Percentiles rank a stretch among this genome's conserved stretches.
Conservation (phyloP, 2,797 vertebrate species). For the Acanthurus leucopareius region DNA sequence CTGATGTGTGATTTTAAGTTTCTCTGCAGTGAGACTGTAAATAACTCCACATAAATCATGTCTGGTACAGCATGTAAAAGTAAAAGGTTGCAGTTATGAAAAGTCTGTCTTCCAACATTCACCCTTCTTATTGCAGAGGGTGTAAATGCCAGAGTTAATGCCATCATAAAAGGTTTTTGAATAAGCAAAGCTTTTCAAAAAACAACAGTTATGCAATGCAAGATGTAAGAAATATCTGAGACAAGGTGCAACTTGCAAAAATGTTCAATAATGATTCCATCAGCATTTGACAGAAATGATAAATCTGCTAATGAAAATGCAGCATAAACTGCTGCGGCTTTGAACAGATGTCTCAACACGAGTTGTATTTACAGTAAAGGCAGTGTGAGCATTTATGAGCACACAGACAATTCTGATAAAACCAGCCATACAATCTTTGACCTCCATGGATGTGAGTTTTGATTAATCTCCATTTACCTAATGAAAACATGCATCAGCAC, state of each 20-base stretch:
- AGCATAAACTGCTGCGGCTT: not conserved
- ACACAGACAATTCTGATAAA: not conserved
- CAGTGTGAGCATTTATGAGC: not conserved
- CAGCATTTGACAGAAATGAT: not conserved
- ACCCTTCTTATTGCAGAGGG: not conserved
- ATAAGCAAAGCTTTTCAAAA: not conserved
- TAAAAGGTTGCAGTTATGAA: not conserved
- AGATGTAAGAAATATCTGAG: not conserved
- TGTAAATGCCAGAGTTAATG: not conserved
- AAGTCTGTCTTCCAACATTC: not conserved
- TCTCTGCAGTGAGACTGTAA: not conserved
- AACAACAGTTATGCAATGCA: not conserved
- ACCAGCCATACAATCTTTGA: not conserved
- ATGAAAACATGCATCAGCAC: not conserved
- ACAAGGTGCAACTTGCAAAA: too few species aligned
- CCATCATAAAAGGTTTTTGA: not conserved
- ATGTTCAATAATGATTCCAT: not conserved
- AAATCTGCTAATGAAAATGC: slow-evolving; percentile 3
- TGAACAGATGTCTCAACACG: slow-evolving; percentile 5
- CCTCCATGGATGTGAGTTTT: not conserved
- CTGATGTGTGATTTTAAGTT: not conserved
- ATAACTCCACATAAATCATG: not conserved
- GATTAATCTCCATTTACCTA: not conserved
- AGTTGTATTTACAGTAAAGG: slow-evolving; percentile 27
- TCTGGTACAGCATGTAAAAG: not conserved